Conservation (phyloP, 2,888 invertebrate genomes). For the Reticulitermes lucifugus region DNA sequence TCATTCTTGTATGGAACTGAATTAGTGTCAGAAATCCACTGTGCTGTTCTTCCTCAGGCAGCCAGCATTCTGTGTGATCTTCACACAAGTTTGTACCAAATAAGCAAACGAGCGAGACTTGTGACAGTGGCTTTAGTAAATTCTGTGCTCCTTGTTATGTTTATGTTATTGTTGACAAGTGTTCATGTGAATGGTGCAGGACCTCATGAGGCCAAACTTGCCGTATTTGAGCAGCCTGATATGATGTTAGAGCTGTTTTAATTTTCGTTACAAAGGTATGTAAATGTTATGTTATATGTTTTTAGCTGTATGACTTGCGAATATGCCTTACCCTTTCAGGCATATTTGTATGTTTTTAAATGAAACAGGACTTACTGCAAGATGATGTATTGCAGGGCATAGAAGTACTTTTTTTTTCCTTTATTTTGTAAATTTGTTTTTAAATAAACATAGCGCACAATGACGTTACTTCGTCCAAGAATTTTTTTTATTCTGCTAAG, state of each 20-base stretch:
- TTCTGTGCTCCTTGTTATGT: not conserved
- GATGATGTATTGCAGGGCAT: conserved; percentile 1
- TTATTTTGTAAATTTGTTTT: conserved; percentile 25
- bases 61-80: not conserved
- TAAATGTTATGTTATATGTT: not conserved
- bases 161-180: not conserved
- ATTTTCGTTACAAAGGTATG: not conserved
- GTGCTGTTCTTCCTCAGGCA: not conserved
- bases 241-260: not conserved
- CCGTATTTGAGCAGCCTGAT: not conserved
- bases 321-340: conserved; percentile 1
- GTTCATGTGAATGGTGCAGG: not conserved
- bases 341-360: not conserved
- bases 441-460: conserved; percentile 36
- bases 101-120: not conserved
- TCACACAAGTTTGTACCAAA: not conserved
- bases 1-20: too few relatives aligned
- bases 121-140: not conserved
- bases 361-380: not conserved
- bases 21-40: too few relatives aligned
- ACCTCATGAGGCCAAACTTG: not conserved
- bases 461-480: conserved; percentile 21
- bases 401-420: conserved; percentile 22
- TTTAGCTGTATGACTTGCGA: not conserved
- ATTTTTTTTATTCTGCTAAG: conserved; percentile 23